These are phyloP conservation scores for Hyperoplus lanceolatus DNA, from an alignment of 2,797 vertebrate genomes.

Conservation along the genomic window DNA sequence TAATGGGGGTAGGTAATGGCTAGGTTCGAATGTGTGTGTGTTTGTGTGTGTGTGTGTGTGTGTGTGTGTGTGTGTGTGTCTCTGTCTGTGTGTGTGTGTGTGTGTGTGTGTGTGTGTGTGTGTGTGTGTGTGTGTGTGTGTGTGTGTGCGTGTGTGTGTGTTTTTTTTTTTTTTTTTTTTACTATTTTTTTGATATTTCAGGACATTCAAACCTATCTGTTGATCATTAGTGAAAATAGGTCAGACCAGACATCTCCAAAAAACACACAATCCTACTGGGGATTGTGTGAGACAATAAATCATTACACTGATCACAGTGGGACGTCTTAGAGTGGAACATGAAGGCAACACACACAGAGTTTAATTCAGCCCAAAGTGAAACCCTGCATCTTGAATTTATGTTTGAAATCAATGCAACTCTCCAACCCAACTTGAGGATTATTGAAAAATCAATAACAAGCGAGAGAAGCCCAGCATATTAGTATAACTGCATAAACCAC, in stretches of 20 bases:
- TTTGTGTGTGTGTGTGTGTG: no score
- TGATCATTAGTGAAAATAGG: neutral
- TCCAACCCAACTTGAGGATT: neutral
- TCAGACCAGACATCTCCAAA: neutral
- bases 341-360: neutral
- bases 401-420: neutral
- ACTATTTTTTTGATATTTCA: neutral
- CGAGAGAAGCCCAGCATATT: no score
- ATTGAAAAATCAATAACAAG: neutral
- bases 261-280: slow-evolving; percentile 10
- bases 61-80: no score
- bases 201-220: neutral
- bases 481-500: neutral
- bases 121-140: no score
- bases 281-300: slow-evolving; percentile 1
- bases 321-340: neutral
- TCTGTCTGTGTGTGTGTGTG: no score
- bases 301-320: neutral
- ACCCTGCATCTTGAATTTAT: neutral
- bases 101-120: no score
- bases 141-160: no score
- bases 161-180: no score
- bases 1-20: slow-evolving; percentile 55
- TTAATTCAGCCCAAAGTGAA: neutral
- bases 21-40: slow-evolving; percentile 39